These are phyloP conservation scores for Mixornis gularis DNA, from an alignment of 2,113 vertebrate genomes.

Conservation along the genomic window DNA sequence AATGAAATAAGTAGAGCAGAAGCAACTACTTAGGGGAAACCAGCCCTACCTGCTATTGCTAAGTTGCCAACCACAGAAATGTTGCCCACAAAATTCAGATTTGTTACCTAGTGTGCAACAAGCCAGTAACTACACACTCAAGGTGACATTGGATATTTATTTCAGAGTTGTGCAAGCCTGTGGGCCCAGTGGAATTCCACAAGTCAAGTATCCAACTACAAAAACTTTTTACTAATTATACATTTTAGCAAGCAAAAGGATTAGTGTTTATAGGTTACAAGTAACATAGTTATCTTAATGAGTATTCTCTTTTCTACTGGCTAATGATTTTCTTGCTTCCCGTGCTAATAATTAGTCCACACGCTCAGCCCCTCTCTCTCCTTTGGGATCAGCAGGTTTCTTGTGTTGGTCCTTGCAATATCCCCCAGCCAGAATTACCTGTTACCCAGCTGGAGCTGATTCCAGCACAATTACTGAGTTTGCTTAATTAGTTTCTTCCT, in stretches of 20 bases:
- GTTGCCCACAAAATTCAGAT: neutral
- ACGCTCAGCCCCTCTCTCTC: neutral
- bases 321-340: neutral
- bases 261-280: neutral
- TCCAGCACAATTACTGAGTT: neutral
- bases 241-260: neutral
- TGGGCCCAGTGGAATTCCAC: fast-evolving
- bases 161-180: neutral
- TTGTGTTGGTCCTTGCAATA: no score
- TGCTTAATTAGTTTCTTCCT: neutral
- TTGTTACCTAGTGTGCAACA: fast-evolving
- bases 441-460: neutral
- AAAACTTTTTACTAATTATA: neutral
- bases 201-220: neutral
- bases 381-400: neutral
- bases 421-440: neutral
- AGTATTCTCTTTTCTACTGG: neutral
- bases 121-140: neutral
- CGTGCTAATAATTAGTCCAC: fast-evolving
- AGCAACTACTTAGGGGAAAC: neutral
- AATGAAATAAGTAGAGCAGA: neutral
- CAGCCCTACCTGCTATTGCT: neutral
- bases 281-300: neutral
- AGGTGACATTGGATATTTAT: neutral
- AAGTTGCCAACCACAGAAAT: neutral